Base-by-base conservation (phyloP, 2,113 vertebrate genomes). In the Lates calcarifer region DNA sequence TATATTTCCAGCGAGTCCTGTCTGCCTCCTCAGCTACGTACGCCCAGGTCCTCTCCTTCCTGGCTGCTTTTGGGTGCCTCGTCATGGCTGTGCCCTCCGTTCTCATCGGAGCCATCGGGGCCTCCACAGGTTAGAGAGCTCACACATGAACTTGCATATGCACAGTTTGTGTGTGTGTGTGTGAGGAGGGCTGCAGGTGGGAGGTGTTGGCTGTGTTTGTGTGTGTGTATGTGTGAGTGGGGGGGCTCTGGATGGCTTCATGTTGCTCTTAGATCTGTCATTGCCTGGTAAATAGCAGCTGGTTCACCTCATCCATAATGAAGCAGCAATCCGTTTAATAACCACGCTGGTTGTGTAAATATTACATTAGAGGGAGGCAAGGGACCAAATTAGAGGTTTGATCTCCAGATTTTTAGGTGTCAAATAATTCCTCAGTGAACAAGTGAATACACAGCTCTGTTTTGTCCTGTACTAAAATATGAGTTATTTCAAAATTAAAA, bases 21-120 rank as follows among this genome's bases (percentile, higher is more conserved):
- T 99, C 98, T 60, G 97, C 97, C n/a, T 99, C 98, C 71, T 99
- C 98, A 33, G 98, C 98, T 72, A 97, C 96, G 26, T 99, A 99
- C 9, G 98, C 98, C 62, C 98, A 99, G 92, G 97, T 99, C 45
- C 93, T 99, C 58, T 99, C 98, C 75, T 97, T 99, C 90, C 91
- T 99, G 86, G 98, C 98, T 82, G 98, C 98, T 26, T 98, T 99
- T 20, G 98, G 98, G 22, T 99, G 98, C 90, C 85, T 99, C 49
- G 77, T 99, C 87, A 99, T 99, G 98, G 98, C 98, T 37, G 66
- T 99, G 51, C 98, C 98, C 15, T 95, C 98, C 0, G 87, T 99
- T 67, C 96, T 99, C 64, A 99, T 99, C 15, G 98, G 98, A 53
- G 98, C 98, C 61, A 97, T 99, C 41, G 98, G 97, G 74, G 98